phyloP scores from a whole-genome alignment of 2,797 vertebrate genomes.

The Halcyon chelicuti region DNA sequence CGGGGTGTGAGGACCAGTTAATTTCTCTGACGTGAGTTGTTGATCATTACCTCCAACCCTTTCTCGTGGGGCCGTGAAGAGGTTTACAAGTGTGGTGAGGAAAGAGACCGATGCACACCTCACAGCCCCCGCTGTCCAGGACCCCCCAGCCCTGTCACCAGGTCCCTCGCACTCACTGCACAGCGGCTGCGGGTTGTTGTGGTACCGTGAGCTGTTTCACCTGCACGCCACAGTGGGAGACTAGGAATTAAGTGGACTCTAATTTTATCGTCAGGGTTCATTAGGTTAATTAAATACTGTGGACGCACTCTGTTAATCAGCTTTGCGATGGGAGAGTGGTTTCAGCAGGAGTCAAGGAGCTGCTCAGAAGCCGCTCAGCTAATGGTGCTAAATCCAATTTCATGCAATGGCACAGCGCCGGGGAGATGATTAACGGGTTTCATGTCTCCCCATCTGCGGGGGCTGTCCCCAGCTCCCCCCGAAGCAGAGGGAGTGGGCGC shows the following conservation, averaged over 20 bases:
- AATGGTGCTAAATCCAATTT: conserved; percentile 40
- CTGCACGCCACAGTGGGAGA: rapidly evolving
- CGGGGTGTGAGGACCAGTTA: rapidly evolving
- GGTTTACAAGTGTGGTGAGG: background rate
- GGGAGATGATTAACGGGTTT: background rate
- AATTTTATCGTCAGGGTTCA: conserved; percentile 40
- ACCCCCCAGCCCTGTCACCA: rapidly evolving
- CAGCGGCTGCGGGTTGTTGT: rapidly evolving
- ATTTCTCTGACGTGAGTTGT: rapidly evolving
- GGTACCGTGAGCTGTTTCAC: background rate
- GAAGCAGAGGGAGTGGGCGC: rapidly evolving
- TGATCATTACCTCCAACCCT: rapidly evolving
- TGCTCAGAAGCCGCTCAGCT: background rate
- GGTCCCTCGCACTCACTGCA: rapidly evolving
- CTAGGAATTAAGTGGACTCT: conserved; percentile 14
- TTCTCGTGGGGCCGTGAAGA: too few species aligned
- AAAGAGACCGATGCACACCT: rapidly evolving
- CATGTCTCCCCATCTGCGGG: background rate
- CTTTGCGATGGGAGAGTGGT: background rate
- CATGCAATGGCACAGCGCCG: rapidly evolving
- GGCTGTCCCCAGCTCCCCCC: background rate
- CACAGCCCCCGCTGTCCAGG: rapidly evolving
- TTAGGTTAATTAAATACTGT: conserved; percentile 63
- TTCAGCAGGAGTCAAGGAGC: background rate
- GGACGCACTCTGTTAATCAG: conserved; percentile 33